These are phyloP conservation scores for Helicoverpa assulta DNA, from an alignment of 2,888 invertebrate genomes.

Conservation along the genomic window DNA sequence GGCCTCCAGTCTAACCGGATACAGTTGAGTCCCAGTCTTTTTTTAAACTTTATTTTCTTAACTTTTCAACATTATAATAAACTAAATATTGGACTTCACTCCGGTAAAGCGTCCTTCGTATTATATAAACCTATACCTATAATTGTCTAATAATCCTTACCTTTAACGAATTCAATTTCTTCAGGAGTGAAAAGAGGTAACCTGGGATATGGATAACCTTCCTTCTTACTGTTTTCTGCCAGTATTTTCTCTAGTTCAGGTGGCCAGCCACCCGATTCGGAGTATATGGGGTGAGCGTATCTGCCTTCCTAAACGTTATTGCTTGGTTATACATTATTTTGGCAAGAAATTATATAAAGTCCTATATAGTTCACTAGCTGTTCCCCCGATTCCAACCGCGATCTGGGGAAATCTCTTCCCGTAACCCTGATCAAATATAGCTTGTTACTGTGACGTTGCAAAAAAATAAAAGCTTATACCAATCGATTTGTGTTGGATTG, in stretches of 20 bases:
- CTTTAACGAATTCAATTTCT: conserved; percentile 50
- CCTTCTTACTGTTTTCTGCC: conserved; percentile 64
- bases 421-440: too few relatives aligned
- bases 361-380: too few relatives aligned
- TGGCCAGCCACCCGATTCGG: conserved; percentile 78
- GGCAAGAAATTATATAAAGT: neutral
- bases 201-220: conserved; percentile 66
- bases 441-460: too few relatives aligned
- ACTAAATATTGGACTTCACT: neutral
- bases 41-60: too few relatives aligned
- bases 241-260: conserved; percentile 65
- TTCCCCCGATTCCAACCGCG: too few relatives aligned
- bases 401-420: too few relatives aligned
- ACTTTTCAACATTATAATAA: too few relatives aligned
- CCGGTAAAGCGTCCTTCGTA: neutral
- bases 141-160: conserved; percentile 22
- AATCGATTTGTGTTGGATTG: too few relatives aligned
- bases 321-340: neutral
- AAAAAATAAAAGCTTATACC: too few relatives aligned
- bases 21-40: too few relatives aligned
- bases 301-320: conserved; percentile 59
- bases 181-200: conserved; percentile 64
- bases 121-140: neutral
- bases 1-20: too few relatives aligned
- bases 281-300: conserved; percentile 71